phyloP scores from a whole-genome alignment of 2,113 vertebrate species.

The Spea multiplicata region DNA sequence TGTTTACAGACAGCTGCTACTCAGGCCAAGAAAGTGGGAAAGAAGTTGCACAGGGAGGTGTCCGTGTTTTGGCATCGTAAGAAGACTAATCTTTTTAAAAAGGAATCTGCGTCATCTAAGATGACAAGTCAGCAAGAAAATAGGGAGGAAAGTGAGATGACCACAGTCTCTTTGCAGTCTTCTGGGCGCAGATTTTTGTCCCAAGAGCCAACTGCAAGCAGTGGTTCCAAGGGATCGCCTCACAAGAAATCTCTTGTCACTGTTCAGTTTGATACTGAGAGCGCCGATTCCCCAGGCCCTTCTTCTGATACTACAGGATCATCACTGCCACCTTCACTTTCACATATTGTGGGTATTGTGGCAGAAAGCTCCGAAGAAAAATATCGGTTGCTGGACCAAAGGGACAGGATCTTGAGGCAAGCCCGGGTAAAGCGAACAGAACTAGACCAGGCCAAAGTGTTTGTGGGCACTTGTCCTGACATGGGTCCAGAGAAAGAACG shows the following conservation, averaged over 20 bases:
- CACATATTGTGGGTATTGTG: slow-evolving; percentile 74
- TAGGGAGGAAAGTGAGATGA: slow-evolving; percentile 47
- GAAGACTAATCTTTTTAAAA: slow-evolving; percentile 84
- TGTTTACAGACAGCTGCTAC: slow-evolving; percentile 76
- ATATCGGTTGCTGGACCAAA: slow-evolving; percentile 88
- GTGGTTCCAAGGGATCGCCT: slow-evolving; percentile 73
- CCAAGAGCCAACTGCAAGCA: slow-evolving; percentile 41
- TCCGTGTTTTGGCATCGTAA: slow-evolving; percentile 85
- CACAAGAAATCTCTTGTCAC: slow-evolving; percentile 70
- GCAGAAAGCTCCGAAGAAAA: slow-evolving; percentile 88
- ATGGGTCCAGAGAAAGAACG: slow-evolving; percentile 98
- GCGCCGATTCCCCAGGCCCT: slow-evolving; percentile 67
- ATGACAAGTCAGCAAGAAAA: slow-evolving; percentile 60
- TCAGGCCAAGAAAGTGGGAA: slow-evolving; percentile 83
- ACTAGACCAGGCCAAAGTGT: slow-evolving; percentile 83
- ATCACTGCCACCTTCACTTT: slow-evolving; percentile 66
- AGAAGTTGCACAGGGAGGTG: slow-evolving; percentile 77
- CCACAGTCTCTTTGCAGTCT: slow-evolving; percentile 50
- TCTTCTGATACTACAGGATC: slow-evolving; percentile 58
- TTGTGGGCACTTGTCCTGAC: slow-evolving; percentile 92
- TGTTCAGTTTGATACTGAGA: slow-evolving; percentile 76
- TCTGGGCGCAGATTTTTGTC: slow-evolving; percentile 60
- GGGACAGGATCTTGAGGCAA: slow-evolving; percentile 92
- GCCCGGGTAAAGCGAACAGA: slow-evolving; percentile 86
- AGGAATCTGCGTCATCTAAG: slow-evolving; percentile 54